Base-by-base conservation (phyloP, 2,888 invertebrate genomes). In the Dolomedes plantarius region DNA sequence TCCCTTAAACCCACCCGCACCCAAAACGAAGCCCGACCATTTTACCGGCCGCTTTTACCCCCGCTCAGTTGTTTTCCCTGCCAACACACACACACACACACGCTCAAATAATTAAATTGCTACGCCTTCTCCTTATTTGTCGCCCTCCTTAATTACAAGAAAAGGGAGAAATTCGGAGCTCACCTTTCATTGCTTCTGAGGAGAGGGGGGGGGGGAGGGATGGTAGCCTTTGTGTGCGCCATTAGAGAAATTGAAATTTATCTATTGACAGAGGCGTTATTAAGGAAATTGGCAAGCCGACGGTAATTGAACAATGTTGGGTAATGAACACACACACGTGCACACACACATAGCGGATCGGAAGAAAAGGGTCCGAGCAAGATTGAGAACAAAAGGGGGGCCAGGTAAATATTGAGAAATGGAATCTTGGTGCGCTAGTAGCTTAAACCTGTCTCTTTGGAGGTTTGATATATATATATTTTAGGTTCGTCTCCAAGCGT, bases 171-270 rank as follows among this genome's bases (percentile, higher is more conserved):
- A 75, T 74, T 81, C 73, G 68, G 74, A 75, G 78, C 78, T 86
- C 86, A 78, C 80, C 86, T 80, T 86, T 76, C 86, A 86, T 78
- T 56, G 75, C 78, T 19, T 62, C 46, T 36, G 69, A 71, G 27
- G 71, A 28, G 50, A 50, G 13, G 6, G 46, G n/a, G 41, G 32
- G 41, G 7, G 50, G 46, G 36, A 32, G 3, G 36, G 39, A 36
- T 62, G 19, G 27, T 67, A 67, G 68, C 74, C 74, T 80, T 79
- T 86, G 79, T 79, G 86, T 65, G 75, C 71, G 72, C 87, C 87
- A 87, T 87, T 87, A 87, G 82, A 87, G 82, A 83, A 87, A 87
- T 87, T 87, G 87, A 87, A 87, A 87, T 87, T 87, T 87, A 87
- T 87, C 87, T 83, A 87, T 87, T 87, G 87, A 87, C 87, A 79